These are phyloP conservation scores for Lithophane socia DNA, from an alignment of 2,888 invertebrate species.

Conservation along the genomic window DNA sequence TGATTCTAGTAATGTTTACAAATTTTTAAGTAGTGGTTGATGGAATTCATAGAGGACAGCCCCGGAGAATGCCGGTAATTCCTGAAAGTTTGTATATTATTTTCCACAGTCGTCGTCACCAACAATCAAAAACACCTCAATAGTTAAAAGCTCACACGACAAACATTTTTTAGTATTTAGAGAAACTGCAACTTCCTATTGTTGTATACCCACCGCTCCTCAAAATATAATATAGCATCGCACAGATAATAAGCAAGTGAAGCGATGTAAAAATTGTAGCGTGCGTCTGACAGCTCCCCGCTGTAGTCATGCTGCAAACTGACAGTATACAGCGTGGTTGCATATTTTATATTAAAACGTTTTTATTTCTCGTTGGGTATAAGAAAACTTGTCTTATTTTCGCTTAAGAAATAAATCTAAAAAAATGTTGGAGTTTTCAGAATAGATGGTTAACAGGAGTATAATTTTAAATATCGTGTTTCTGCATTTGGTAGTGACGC, in stretches of 20 bases:
- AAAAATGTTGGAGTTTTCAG: neutral
- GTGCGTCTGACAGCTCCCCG: constrained; percentile 57
- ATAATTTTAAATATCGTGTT: neutral
- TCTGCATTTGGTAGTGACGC: neutral
- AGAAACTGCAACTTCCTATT: no score
- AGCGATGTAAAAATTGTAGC: constrained; percentile 58
- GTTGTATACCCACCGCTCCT: neutral
- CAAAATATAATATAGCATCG: constrained; percentile 11
- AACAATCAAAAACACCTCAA: neutral
- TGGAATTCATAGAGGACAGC: neutral
- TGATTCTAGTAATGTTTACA: neutral
- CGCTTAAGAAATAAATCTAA: neutral
- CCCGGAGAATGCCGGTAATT: neutral
- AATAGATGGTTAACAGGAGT: neutral
- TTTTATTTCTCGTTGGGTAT: neutral
- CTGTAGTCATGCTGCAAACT: constrained; percentile 21
- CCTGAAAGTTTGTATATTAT: neutral
- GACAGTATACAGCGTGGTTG: constrained; percentile 44
- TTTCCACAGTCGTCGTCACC: neutral
- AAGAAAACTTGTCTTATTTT: constrained; percentile 3
- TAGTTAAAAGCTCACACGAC: neutral
- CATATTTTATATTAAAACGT: constrained; percentile 3
- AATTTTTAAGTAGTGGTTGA: neutral
- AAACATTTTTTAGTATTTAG: neutral
- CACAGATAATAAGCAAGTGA: constrained; percentile 35